Base-by-base conservation (phyloP, 1,140 invertebrate genomes). In the Caenorhabditis remanei region DNA sequence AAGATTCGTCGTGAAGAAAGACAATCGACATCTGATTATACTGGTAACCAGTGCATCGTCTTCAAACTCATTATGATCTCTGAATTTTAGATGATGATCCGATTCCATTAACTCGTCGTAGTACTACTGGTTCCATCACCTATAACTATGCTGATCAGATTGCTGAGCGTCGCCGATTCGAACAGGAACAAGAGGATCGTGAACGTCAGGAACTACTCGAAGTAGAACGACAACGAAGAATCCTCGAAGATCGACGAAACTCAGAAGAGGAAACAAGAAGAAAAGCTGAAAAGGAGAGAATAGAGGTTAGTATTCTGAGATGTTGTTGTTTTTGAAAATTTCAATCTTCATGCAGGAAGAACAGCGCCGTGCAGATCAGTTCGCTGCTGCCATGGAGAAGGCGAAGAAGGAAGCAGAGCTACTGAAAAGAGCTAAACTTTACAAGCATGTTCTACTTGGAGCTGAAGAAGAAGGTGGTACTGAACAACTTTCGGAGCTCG, bases 11-110 rank as follows among this genome's bases (percentile, higher is more conserved):
- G 41, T 11, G 71, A 79, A 24, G 71, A 79, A 24, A 79, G 71
- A 43, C 71, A 79, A 50, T 79, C 71, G 21, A 79, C 71, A 53
- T 79, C 71, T 8, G 71, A 79, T 79, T 79, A 79, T 24, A 79
- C 71, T 24, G 71, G 71, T 79, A 46, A 48, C n/a, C 24, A 58
- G 5, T 19, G 9, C 21, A 63, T 9, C 0, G 7, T 32, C 32
- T 24, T 79, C 7, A 32, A 14, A 71, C 3, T 16, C 14, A 4
- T 43, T 16, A 16, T 8, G 19, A 24, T 19, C 24, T 46, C 32
- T 32, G 32, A 32, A 32, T 65, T 65, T 5, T 7, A 79, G 71
- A 79, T 50, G 71, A 79, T 9, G 71, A 79, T 53, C 71, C 71
- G 11, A 50, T 79, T 24, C 71, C 71, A 21, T 50, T 79, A 11